A percentile compares a stretch with the other conserved stretches of the same genome.
Evolutionary conservation across 2,888 invertebrate species (phyloP).

Genomic region (Eledone cirrhosa): DNA sequence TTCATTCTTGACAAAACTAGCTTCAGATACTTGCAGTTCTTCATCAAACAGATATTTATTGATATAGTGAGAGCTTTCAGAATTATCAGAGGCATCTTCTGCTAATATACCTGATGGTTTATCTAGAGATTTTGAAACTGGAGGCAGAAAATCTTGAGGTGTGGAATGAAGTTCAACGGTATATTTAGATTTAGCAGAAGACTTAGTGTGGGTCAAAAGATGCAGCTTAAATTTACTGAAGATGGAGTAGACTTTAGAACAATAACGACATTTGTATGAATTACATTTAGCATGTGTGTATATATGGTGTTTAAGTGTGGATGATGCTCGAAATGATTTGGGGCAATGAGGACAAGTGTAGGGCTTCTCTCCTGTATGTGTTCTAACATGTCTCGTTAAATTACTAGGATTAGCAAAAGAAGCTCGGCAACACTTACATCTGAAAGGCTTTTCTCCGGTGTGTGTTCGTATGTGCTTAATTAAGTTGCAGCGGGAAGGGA

Average conservation of each 20-base stretch:
- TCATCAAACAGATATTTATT: too few species aligned
- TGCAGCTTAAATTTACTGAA: constrained; percentile 18
- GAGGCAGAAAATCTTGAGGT: too few species aligned
- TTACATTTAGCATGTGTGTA: background rate
- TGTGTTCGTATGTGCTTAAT: constrained; percentile 7
- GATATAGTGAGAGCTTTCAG: too few species aligned
- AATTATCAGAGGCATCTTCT: too few species aligned
- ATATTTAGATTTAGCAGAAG: background rate
- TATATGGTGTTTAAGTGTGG: background rate
- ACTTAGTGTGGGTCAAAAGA: background rate
- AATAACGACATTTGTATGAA: constrained; percentile 3
- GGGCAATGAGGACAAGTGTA: background rate
- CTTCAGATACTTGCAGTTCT: too few species aligned
- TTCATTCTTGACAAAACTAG: too few species aligned
- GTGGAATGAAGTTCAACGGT: too few species aligned
- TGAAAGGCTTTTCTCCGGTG: constrained; percentile 4
- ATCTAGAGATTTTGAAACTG: too few species aligned
- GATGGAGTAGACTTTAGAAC: background rate
- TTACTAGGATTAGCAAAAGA: constrained; percentile 15
- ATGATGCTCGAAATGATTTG: constrained; percentile 14
- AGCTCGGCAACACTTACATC: constrained; percentile 12
- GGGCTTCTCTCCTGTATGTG: constrained; percentile 4
- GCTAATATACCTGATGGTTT: too few species aligned
- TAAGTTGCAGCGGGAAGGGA: constrained; percentile 8
- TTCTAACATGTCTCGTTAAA: constrained; percentile 9